A percentile compares a stretch with the other conserved stretches of the same genome.
Evolutionary conservation across 2,888 invertebrate genomes (phyloP).

Genomic region (Plemyria rubiginata): DNA sequence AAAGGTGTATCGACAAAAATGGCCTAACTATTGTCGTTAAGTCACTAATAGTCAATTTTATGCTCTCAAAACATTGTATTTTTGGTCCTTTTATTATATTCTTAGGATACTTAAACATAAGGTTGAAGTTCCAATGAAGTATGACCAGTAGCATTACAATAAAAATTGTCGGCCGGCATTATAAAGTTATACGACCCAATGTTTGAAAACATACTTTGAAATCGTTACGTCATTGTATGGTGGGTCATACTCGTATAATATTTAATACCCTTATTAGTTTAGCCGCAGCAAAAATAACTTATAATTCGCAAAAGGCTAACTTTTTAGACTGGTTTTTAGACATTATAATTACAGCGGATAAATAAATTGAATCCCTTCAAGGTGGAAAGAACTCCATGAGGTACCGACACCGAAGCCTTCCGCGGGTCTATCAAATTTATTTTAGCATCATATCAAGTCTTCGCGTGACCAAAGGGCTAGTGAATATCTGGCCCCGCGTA

Average conservation of each 20-base stretch:
- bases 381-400: too few species aligned
- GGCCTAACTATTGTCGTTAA: constrained; percentile 50
- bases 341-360: too few species aligned
- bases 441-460: too few species aligned
- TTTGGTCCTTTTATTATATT: neutral
- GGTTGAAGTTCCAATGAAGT: constrained; percentile 34
- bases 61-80: constrained; percentile 2
- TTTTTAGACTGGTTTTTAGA: too few species aligned
- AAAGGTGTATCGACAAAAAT: constrained; percentile 53
- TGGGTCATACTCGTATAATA: constrained; percentile 66
- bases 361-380: too few species aligned
- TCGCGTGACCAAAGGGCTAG: too few species aligned
- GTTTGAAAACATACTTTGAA: constrained; percentile 71
- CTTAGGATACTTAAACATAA: constrained; percentile 29
- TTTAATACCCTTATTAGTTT: constrained; percentile 75
- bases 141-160: constrained; percentile 31
- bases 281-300: constrained; percentile 32
- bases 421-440: too few species aligned
- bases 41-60: constrained; percentile 43
- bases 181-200: constrained; percentile 74
- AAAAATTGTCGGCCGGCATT: constrained; percentile 57
- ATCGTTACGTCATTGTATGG: constrained; percentile 68
- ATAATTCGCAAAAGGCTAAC: neutral
- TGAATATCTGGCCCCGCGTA: too few species aligned
- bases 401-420: too few species aligned